Evolutionary conservation across 2,888 invertebrate genomes (phyloP).

Genomic region (Nomada fabriciana): DNA sequence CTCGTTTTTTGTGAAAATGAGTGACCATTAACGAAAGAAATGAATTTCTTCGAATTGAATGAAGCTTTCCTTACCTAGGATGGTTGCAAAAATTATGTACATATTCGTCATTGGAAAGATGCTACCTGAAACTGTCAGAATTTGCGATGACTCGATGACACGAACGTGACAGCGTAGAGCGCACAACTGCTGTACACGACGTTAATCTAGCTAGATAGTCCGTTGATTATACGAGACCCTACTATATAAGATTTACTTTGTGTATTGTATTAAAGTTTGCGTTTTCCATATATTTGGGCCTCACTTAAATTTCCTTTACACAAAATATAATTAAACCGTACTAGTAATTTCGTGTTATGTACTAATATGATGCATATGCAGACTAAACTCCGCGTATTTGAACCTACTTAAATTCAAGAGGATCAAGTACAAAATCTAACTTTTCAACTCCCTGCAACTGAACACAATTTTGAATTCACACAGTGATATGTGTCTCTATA

Average conservation of each 20-base stretch:
- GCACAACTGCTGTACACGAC: constrained; percentile 69
- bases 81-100: constrained; percentile 14
- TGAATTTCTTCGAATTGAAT: not conserved
- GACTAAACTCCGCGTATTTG: too few species aligned
- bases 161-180: constrained; percentile 64
- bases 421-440: too few species aligned
- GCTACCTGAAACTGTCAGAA: constrained; percentile 39
- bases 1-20: not conserved
- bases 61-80: constrained; percentile 54
- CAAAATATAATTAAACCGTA: constrained; percentile 2
- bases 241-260: constrained; percentile 69
- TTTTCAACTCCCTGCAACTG: too few species aligned
- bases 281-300: not conserved
- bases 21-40: not conserved
- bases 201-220: constrained; percentile 72
- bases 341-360: not conserved
- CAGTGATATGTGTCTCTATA: too few species aligned
- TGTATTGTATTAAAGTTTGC: constrained; percentile 48
- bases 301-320: constrained; percentile 19
- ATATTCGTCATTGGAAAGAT: constrained; percentile 44
- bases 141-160: constrained; percentile 58
- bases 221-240: constrained; percentile 73
- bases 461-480: too few species aligned
- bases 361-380: too few species aligned
- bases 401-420: too few species aligned